Evolutionary conservation across 92 coral and sea anemone species (phyloP).

Genomic region (Micromussa lordhowensis): DNA sequence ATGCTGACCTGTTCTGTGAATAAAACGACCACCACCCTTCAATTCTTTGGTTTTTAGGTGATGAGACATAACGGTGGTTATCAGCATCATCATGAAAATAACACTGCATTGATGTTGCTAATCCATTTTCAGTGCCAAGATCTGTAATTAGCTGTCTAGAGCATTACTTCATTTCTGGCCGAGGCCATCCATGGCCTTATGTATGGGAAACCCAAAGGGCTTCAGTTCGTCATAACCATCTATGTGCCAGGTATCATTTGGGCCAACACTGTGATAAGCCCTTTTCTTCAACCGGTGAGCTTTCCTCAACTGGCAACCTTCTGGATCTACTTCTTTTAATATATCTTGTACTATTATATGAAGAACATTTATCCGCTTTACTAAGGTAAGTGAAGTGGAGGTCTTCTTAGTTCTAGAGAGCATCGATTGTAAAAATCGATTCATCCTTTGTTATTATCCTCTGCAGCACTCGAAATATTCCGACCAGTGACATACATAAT

Average conservation of each 20-base stretch:
- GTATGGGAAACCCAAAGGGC: slow-evolving; percentile 8
- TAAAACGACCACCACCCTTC: slow-evolving; percentile 78
- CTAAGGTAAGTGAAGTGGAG: no score
- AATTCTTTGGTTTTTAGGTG: slow-evolving; percentile 70
- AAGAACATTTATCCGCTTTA: no score
- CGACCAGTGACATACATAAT: no score
- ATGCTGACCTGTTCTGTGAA: slow-evolving; percentile 50
- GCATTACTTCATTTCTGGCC: slow-evolving; percentile 54
- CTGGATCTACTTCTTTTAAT: slow-evolving; percentile 69
- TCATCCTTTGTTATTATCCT: no score
- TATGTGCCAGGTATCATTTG: slow-evolving; percentile 9
- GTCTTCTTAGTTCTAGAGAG: no score
- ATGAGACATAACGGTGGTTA: slow-evolving; percentile 69
- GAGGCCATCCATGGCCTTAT: slow-evolving; percentile 35
- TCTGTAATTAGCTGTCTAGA: slow-evolving; percentile 70
- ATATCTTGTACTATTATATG: slow-evolving; percentile 70
- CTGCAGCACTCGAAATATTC: no score
- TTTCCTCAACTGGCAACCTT: slow-evolving; percentile 55
- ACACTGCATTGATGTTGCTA: slow-evolving; percentile 60
- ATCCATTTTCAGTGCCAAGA: slow-evolving; percentile 71
- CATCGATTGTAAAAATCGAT: no score
- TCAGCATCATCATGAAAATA: slow-evolving; percentile 63
- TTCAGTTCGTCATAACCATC: slow-evolving; percentile 4
- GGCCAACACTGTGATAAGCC: neutral
- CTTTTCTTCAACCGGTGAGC: slow-evolving; percentile 36